Evolutionary conservation across 2,888 invertebrate species (phyloP), one percentile per base, ranked within the genome.

Genomic region (Trissolcus brochymenae): DNA sequence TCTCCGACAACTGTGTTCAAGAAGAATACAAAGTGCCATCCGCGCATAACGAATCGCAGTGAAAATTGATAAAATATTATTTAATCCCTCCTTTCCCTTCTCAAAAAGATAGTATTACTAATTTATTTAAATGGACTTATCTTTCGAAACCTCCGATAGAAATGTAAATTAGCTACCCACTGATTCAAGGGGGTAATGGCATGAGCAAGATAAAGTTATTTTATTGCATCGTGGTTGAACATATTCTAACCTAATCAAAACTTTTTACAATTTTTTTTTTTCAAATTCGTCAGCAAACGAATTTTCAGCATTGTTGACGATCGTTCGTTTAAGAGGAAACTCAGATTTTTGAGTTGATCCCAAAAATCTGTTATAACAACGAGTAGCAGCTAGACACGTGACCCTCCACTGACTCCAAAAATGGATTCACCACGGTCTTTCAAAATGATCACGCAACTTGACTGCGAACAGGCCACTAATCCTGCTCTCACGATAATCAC

Each of bases 41-140:
- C 82, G 83, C 81, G 84, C 82, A 80, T 84, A 85, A 87, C 88
- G 87, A 87, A 88, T 87, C 85, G 84, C 83, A 81, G 84, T 82
- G 87, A 87, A 86, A 88, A 88, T 89, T 88, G 88, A 88, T 89
- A 87, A 87, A 88, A 87, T 87, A 88, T 86, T 84, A 87, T 87
- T 87, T 86, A 88, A 88, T 86, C 86, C 85, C 76, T 76, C 73
- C 74, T 79, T 72, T 68, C 75, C 80, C 75, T 76, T 77, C 79
- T 68, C 60, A 65, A 77, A 78, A 72, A 88, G 87, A 88, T 88
- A 89, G 87, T 86, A 84, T 87, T 85, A 87, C 89, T 89, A 89
- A 89, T 89, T 89, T 88, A 89, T 89, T 89, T 88, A 88, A 89
- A 89, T 87, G 87, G 86, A 87, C 85, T 89, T 88, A 89, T 89